Conservation (phyloP, 2,113 vertebrate species). For the Brevimyrus niger region DNA sequence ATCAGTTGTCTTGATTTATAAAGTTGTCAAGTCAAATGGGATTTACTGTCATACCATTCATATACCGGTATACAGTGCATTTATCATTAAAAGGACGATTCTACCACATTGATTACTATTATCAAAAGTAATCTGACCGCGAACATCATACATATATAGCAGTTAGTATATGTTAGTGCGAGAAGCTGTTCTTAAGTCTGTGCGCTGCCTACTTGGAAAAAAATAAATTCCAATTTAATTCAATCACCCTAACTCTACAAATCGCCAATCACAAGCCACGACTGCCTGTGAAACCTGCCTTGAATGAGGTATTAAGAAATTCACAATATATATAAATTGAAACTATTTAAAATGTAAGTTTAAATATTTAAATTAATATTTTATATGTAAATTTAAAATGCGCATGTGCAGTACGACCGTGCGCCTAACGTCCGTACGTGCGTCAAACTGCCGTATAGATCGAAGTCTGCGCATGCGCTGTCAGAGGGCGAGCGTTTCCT, state of each 20-base stretch:
- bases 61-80: not conserved
- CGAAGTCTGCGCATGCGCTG: slow-evolving; percentile 48
- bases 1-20: not conserved
- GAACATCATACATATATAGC: not conserved
- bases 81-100: not conserved
- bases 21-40: not conserved
- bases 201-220: not conserved
- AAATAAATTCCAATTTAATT: not conserved
- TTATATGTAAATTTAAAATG: not conserved
- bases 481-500: slow-evolving; percentile 53
- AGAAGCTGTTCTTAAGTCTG: not conserved
- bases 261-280: not conserved
- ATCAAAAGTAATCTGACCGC: not conserved
- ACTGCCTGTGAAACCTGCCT: not conserved
- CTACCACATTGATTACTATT: not conserved
- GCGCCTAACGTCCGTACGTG: not conserved
- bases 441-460: not conserved
- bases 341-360: too few species aligned
- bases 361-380: too few species aligned
- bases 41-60: not conserved
- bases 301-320: not conserved
- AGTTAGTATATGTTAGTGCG: not conserved
- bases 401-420: not conserved
- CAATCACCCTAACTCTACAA: not conserved
- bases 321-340: too few species aligned